A percentile compares a stretch with the other conserved stretches of the same genome.
Evolutionary conservation across 2,797 vertebrate genomes (phyloP).

Genomic region (Odontamblyopus rebecca): DNA sequence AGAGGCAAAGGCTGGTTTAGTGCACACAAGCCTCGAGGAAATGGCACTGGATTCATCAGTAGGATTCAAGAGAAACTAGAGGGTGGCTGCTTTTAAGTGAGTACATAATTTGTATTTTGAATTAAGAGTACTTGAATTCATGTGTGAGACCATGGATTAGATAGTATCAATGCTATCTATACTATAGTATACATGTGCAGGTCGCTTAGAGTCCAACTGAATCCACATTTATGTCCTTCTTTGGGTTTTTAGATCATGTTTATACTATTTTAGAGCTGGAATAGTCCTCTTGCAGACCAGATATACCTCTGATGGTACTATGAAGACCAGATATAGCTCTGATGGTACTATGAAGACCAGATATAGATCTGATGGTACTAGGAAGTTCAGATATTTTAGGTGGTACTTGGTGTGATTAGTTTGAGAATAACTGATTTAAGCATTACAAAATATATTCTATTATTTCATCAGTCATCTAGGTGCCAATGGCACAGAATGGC

Average conservation of each 20-base stretch:
- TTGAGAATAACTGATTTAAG: not conserved
- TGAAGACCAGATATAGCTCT: too few species aligned
- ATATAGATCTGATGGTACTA: too few species aligned
- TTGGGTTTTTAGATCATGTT: not conserved
- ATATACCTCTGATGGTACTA: too few species aligned
- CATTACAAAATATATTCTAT: too few species aligned
- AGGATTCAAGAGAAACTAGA: constrained; percentile 12
- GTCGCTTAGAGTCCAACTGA: not conserved
- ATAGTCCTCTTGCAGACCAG: too few species aligned
- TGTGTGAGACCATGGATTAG: not conserved
- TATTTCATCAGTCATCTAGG: too few species aligned
- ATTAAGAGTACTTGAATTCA: not conserved
- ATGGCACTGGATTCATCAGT: constrained; percentile 10
- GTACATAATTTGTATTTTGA: constrained; percentile 45
- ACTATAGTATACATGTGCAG: not conserved
- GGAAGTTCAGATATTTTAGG: not conserved
- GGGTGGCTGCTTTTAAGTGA: constrained; percentile 49
- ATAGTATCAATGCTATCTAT: not conserved
- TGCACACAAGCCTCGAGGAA: constrained; percentile 20
- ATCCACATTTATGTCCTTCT: too few species aligned
- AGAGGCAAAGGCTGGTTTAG: constrained; percentile 19
- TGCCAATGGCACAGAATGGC: too few species aligned
- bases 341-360: too few species aligned
- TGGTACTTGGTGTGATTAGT: not conserved
- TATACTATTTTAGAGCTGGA: not conserved